Evolutionary conservation across 2,888 invertebrate genomes (phyloP).

Genomic region (Acholoe squamosa): DNA sequence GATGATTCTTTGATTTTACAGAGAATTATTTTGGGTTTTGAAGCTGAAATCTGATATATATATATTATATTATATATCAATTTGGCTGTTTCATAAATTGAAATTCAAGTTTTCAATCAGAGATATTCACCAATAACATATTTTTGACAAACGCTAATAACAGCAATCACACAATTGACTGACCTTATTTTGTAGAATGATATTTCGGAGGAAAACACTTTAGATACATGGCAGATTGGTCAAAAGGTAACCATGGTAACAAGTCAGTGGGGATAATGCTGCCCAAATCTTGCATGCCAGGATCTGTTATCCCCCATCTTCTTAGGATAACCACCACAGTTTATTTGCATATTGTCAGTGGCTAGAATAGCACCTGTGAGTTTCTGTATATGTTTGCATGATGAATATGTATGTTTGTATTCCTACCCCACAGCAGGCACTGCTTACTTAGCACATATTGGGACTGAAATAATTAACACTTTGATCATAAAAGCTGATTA

Average conservation of each 20-base stretch:
- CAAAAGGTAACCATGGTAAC: slow-evolving; percentile 59
- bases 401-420: not conserved
- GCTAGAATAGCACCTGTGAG: not conserved
- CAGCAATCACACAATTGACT: not conserved
- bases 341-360: slow-evolving; percentile 24
- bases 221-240: slow-evolving; percentile 61
- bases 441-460: not conserved
- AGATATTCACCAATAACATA: no score
- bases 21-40: no score
- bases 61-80: no score
- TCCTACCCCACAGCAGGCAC: not conserved
- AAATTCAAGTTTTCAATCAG: no score
- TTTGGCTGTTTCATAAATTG: no score
- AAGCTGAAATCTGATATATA: no score
- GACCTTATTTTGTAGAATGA: slow-evolving; percentile 57
- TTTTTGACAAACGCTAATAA: no score
- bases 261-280: slow-evolving; percentile 30
- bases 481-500: no score
- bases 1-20: no score
- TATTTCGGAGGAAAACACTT: slow-evolving; percentile 53
- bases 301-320: not conserved
- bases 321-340: slow-evolving; percentile 6
- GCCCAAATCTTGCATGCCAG: slow-evolving; percentile 21
- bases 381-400: slow-evolving; percentile 40
- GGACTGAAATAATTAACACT: not conserved